phyloP scores from a whole-genome alignment of 1,140 invertebrate genomes.

The Dreissena rostriformis region DNA sequence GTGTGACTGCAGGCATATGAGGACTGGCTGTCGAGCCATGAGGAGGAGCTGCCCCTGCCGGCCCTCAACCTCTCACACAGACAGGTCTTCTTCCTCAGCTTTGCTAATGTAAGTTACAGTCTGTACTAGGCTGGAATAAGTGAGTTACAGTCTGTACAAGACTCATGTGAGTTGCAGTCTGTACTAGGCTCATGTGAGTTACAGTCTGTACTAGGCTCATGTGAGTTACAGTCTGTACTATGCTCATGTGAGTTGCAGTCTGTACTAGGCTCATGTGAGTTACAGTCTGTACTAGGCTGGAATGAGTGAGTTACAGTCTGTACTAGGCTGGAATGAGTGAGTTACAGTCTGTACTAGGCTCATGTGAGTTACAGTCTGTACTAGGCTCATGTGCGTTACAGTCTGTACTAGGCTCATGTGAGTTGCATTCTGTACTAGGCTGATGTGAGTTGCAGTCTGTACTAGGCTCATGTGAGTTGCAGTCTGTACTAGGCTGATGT shows the following conservation, averaged over 20 bases:
- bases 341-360: no score
- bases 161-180: slow-evolving; percentile 73
- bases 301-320: slow-evolving; percentile 59
- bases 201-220: slow-evolving; percentile 65
- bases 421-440: no score
- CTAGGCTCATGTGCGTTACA: slow-evolving; percentile 74
- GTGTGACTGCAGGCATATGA: slow-evolving; percentile 71
- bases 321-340: no score
- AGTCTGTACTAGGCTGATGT: no score
- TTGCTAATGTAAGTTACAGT: slow-evolving; percentile 77
- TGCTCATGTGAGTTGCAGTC: no score
- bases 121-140: slow-evolving; percentile 23
- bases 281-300: no score
- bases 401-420: no score
- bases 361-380: slow-evolving; percentile 70
- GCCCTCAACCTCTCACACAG: slow-evolving; percentile 85
- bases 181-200: slow-evolving; percentile 74
- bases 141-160: slow-evolving; percentile 45
- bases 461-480: slow-evolving; percentile 74
- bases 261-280: slow-evolving; percentile 74
- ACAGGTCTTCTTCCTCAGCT: slow-evolving; percentile 89
- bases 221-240: slow-evolving; percentile 59
- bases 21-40: slow-evolving; percentile 72
- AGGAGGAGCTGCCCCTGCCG: slow-evolving; percentile 76
- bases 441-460: slow-evolving; percentile 69